Conservation (phyloP, 2,113 vertebrate genomes). For the Prietella phreatophila region DNA sequence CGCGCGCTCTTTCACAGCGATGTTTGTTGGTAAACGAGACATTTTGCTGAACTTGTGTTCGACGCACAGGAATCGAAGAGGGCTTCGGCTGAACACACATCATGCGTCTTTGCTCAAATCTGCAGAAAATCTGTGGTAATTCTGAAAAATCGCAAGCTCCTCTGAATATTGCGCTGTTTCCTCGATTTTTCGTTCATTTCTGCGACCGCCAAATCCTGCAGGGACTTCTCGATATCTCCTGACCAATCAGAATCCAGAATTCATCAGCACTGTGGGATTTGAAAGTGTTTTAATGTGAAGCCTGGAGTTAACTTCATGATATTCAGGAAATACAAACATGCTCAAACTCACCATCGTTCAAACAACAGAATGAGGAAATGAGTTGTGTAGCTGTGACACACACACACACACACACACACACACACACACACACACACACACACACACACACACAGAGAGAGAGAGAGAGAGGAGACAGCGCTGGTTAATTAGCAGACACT, state of each 20-base stretch:
- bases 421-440: neutral
- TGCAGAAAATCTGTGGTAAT: too few relatives aligned
- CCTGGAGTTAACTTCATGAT: neutral
- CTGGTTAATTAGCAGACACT: slow-evolving; percentile 42
- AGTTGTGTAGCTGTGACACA: neutral
- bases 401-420: neutral
- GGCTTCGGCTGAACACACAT: too few relatives aligned
- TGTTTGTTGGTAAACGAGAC: too few relatives aligned
- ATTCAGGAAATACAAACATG: neutral
- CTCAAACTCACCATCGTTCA: neutral
- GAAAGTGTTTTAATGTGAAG: neutral
- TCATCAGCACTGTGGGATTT: neutral
- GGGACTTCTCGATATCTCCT: neutral
- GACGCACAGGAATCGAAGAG: too few relatives aligned
- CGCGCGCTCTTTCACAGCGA: too few relatives aligned
- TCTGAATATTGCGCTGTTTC: too few relatives aligned
- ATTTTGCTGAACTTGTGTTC: too few relatives aligned
- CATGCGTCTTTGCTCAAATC: too few relatives aligned
- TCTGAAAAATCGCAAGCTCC: too few relatives aligned
- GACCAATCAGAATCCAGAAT: neutral
- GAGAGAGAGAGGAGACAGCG: neutral
- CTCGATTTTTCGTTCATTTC: too few relatives aligned
- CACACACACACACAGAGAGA: neutral
- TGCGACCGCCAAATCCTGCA: too few relatives aligned
- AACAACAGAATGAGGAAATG: neutral